Percentiles rank a stretch among this genome's conserved stretches.
Conservation (phyloP, 2,888 invertebrate genomes). For the Phorcus lineatus region DNA sequence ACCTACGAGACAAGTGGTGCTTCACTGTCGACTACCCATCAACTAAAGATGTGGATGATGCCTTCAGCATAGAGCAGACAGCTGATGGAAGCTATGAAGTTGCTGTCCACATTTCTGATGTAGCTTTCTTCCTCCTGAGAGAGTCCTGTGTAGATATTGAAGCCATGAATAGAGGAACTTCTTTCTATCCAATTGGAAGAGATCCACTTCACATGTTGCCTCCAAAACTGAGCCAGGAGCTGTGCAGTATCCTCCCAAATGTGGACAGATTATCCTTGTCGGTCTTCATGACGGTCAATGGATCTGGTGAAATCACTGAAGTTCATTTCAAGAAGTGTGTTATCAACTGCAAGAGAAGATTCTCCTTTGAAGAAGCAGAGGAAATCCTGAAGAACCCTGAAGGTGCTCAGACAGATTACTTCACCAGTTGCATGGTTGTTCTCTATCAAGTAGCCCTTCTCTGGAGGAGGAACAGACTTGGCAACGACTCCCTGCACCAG, state of each 20-base stretch:
- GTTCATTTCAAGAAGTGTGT: conserved; percentile 53
- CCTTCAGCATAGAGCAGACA: conserved; percentile 60
- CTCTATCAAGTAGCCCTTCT: conserved; percentile 60
- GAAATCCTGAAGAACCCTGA: conserved; percentile 56
- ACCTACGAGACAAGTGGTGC: conserved; percentile 55
- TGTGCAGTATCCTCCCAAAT: conserved; percentile 58
- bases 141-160: conserved; percentile 59
- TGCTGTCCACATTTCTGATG: conserved; percentile 68
- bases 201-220: conserved; percentile 62
- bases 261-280: conserved; percentile 61
- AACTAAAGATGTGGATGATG: conserved; percentile 51
- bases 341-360: conserved; percentile 59
- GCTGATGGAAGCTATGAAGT: conserved; percentile 56
- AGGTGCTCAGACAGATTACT: conserved; percentile 52
- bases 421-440: conserved; percentile 57
- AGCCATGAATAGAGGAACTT: conserved; percentile 50
- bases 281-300: conserved; percentile 57
- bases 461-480: conserved; percentile 62
- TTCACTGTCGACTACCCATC: conserved; percentile 55
- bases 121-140: conserved; percentile 59
- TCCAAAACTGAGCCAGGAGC: conserved; percentile 47
- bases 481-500: conserved; percentile 59
- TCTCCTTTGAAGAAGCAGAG: conserved; percentile 59
- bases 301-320: conserved; percentile 52
- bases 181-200: conserved; percentile 53